Evolutionary conservation across 1,140 invertebrate genomes (phyloP), one percentile per base, ranked within the genome.

Genomic region (Hyles vespertilio): DNA sequence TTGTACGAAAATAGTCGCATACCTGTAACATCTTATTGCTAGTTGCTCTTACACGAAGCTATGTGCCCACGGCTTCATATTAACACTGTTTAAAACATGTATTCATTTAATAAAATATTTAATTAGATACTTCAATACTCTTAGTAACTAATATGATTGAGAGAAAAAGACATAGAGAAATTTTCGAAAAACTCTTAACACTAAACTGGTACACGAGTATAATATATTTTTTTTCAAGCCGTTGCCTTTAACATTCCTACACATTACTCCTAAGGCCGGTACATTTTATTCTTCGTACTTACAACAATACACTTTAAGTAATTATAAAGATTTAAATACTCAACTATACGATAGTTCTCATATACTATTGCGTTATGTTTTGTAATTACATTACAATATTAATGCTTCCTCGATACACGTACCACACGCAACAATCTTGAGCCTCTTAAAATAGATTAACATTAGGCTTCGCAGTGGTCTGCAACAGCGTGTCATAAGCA

Each of bases 121-220:
- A 56, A 67, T 56, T 68, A 10, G 59, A 51, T 61, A 63, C 63
- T 61, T 63, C 53, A 66, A 67, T 74, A 80, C 69, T 60, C 79
- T 84, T 87, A 84, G 55, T 50, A 75, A 83, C 78, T 85, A 84
- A 81, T 75, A 77, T 43, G 70, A 79, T 81, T 72, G 77, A 86
- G 81, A 87, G 82, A 84, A 79, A 72, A 74, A 79, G 81, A 86
- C 74, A 74, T 76, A 84, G 83, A 86, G 84, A 84, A 84, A 85
- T 69, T 69, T 87, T 83, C 59, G 76, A 84, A 34, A 86, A 86
- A 81, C 56, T 69, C 77, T 84, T 84, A 82, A 64, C 48, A 59
- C 74, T 80, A 84, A 22, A 56, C 67, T 69, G 59, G 73, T 79
- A 81, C 74, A 72, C 62, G 65, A 70, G 69, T 73, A 69, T 70